A percentile compares a stretch with the other conserved stretches of the same genome.
phyloP scores from a whole-genome alignment of 1,140 invertebrate species.

The Danaus plexippus region DNA sequence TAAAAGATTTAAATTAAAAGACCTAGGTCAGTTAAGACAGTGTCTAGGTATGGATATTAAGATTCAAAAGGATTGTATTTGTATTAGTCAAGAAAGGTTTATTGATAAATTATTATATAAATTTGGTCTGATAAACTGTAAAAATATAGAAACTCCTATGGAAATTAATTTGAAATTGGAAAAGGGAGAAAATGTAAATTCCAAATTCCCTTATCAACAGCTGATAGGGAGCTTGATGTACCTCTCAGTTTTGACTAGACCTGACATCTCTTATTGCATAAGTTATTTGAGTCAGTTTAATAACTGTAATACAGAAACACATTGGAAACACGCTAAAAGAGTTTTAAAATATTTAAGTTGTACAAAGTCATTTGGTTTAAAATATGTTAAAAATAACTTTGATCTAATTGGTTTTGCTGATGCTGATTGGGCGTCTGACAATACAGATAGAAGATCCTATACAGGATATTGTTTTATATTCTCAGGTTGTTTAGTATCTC shows the following conservation, averaged over 20 bases:
- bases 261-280: neutral
- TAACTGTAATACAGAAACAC: neutral
- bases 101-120: too few species aligned
- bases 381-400: conserved; percentile 4
- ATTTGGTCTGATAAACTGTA: too few species aligned
- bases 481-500: neutral
- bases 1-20: too few species aligned
- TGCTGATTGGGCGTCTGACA: conserved; percentile 3
- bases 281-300: conserved; percentile 6
- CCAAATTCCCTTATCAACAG: too few species aligned
- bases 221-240: too few species aligned
- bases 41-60: too few species aligned
- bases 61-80: too few species aligned
- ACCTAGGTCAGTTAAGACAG: too few species aligned
- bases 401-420: conserved; percentile 23
- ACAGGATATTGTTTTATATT: neutral
- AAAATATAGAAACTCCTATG: too few species aligned
- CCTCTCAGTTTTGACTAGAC: neutral
- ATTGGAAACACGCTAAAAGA: conserved; percentile 5
- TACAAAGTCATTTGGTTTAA: conserved; percentile 1
- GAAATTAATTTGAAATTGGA: too few species aligned
- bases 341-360: conserved; percentile 4
- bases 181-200: too few species aligned
- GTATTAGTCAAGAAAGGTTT: too few species aligned
- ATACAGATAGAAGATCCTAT: neutral